These are phyloP conservation scores for Hydrozoanthus gracilis DNA, from an alignment of 92 coral and sea anemone genomes.

Conservation along the genomic window DNA sequence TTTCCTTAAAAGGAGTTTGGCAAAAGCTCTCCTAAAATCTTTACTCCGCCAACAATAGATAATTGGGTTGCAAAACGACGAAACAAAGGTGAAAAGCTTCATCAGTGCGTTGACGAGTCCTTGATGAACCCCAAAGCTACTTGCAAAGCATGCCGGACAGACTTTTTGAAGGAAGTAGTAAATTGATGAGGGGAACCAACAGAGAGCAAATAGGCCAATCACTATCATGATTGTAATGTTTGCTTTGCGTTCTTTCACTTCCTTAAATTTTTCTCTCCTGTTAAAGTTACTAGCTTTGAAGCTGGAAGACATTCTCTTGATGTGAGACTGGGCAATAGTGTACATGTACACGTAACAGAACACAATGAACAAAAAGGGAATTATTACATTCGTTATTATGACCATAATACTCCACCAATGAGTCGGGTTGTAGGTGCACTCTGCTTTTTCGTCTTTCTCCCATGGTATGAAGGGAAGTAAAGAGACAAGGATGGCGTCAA, in stretches of 20 bases:
- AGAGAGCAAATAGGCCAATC: conserved; percentile 83
- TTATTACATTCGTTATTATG: conserved; percentile 76
- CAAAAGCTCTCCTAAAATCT: conserved; percentile 84
- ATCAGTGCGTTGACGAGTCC: conserved; percentile 86
- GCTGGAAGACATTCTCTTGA: conserved; percentile 61
- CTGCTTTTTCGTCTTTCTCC: conserved; percentile 52
- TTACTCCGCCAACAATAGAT: conserved; percentile 95
- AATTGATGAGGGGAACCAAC: conserved; percentile 95
- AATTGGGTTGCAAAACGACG: conserved; percentile 90
- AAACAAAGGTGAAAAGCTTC: conserved; percentile 83
- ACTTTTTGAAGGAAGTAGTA: conserved; percentile 86
- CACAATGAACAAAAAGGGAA: conserved; percentile 88
- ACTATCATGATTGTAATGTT: conserved; percentile 87
- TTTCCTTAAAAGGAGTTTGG: conserved; percentile 58
- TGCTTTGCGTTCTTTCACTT: conserved; percentile 76
- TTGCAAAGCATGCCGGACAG: conserved; percentile 72
- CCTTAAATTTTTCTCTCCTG: conserved; percentile 56
- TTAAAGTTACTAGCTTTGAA: conserved; percentile 5
- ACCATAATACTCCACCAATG: conserved; percentile 98
- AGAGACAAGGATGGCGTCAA: conserved; percentile 80
- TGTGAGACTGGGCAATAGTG: conserved; percentile 69
- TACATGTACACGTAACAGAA: conserved; percentile 87
- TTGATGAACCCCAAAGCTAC: conserved; percentile 57
- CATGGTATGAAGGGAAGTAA: conserved; percentile 87
- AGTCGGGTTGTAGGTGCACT: conserved; percentile 86